These are phyloP conservation scores for Sminthurides bifidus DNA, from an alignment of 1,140 invertebrate species.

Conservation along the genomic window DNA sequence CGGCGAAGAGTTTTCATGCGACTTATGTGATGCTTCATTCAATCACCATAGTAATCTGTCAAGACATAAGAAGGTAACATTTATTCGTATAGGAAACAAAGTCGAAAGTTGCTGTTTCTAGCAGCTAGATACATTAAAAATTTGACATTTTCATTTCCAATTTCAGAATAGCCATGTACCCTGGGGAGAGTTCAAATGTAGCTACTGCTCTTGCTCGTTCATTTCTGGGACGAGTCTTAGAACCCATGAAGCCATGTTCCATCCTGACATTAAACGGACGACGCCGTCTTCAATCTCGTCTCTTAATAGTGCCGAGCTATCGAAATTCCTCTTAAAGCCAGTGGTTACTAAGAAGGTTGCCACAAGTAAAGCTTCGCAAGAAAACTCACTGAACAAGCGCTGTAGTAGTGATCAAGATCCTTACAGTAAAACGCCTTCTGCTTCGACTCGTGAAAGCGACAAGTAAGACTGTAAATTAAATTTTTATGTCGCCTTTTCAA, in stretches of 20 bases:
- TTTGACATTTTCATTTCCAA: not conserved
- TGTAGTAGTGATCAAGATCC: not conserved
- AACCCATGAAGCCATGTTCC: conserved; percentile 3
- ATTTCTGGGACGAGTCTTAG: not conserved
- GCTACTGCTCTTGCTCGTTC: not conserved
- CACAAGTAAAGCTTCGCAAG: no score
- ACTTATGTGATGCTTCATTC: not conserved
- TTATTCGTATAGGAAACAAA: no score
- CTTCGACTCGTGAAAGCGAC: no score
- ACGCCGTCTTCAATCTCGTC: no score
- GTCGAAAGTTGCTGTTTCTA: no score
- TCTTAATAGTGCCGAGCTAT: not conserved
- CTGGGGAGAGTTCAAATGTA: not conserved
- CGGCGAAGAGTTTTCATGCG: not conserved
- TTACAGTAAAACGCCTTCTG: not conserved
- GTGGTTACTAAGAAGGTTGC: not conserved
- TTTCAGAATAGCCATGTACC: conserved; percentile 3
- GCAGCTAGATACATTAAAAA: no score
- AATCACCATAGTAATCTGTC: no score
- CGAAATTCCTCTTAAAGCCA: not conserved
- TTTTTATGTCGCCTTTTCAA: no score
- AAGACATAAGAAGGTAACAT: no score
- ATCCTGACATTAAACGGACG: not conserved
- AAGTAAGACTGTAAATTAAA: no score
- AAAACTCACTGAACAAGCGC: not conserved